Conservation (phyloP, 2,888 invertebrate genomes). For the Heliconius erato region DNA sequence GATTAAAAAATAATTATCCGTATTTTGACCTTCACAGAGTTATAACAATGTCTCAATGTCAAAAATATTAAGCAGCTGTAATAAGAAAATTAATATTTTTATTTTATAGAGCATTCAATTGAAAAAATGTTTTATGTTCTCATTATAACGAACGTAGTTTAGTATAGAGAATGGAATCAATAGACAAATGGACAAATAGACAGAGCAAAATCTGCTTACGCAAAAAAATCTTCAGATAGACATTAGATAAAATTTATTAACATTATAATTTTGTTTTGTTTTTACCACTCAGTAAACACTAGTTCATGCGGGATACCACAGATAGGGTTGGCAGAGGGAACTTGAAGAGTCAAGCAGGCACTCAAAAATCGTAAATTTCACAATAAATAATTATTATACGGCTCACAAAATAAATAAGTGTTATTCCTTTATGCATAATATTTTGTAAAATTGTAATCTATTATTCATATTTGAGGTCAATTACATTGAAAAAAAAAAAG, state of each 20-base stretch:
- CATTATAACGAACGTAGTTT: too few species aligned
- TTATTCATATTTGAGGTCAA: conserved; percentile 18
- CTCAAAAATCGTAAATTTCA: too few species aligned
- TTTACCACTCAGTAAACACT: too few species aligned
- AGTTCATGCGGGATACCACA: not conserved
- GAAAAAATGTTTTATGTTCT: not conserved
- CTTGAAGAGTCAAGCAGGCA: too few species aligned
- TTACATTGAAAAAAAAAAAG: conserved; percentile 14
- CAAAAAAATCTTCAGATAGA: too few species aligned
- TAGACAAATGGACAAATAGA: too few species aligned
- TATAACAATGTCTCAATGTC: conserved; percentile 17
- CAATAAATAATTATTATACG: too few species aligned
- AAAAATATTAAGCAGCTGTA: conserved; percentile 3
- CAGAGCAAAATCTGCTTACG: too few species aligned
- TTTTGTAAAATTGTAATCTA: not conserved
- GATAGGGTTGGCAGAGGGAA: not conserved
- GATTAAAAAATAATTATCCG: conserved; percentile 14
- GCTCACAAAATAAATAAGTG: too few species aligned
- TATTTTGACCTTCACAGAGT: conserved; percentile 18
- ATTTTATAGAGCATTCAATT: not conserved
- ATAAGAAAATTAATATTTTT: not conserved
- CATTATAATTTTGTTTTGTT: too few species aligned
- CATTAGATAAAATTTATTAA: too few species aligned
- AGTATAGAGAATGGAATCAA: too few species aligned
- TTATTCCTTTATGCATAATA: not conserved